Evolutionary conservation across 1,140 invertebrate genomes (phyloP), one percentile per base, ranked within the genome.

Genomic region (Procambarus virginalis): DNA sequence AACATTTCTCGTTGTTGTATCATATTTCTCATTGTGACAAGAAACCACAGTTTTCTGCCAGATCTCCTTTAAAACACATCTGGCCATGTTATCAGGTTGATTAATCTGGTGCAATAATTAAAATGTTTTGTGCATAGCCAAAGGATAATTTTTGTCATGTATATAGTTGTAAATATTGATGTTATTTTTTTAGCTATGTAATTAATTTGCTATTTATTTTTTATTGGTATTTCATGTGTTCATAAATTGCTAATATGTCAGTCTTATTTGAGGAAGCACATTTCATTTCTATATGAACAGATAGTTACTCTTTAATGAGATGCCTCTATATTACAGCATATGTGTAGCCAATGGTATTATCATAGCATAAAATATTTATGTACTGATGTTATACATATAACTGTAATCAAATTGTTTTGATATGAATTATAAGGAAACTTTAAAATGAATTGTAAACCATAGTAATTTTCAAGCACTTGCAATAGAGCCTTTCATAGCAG

Each of bases 151-250:
- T 87, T 46, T 48, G 14, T 49, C 70, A 34, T 87, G 70, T 87
- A 87, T 64, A 87, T 58, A 78, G 17, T 22, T 87, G 86, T 87
- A 81, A 22, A 87, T 87, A 87, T 80, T 81, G 70, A 87, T 81
- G 86, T 81, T 87, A 87, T 87, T 81, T 81, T 87, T 87, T 70
- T 87, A 87, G 86, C 86, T 80, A 3, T 60, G 77, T 60, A 49
- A 81, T 79, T 87, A 87, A 46, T 58, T 68, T 81, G 78, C 64
- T 87, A 87, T 87, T 87, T 87, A 87, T 87, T 87, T 87, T 64
- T 81, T 60, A 58, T 60, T 80, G n/a, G 60, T 79, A 68, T 64
- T 81, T 68, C 10, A 17, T 80, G 17, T 80, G 64, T 73, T 3
- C 51, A 78, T 48, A 87, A 46, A 45, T 46, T 73, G 48, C 78